phyloP scores from a whole-genome alignment of 2,113 vertebrate species.

The Oncorhynchus clarkii region DNA sequence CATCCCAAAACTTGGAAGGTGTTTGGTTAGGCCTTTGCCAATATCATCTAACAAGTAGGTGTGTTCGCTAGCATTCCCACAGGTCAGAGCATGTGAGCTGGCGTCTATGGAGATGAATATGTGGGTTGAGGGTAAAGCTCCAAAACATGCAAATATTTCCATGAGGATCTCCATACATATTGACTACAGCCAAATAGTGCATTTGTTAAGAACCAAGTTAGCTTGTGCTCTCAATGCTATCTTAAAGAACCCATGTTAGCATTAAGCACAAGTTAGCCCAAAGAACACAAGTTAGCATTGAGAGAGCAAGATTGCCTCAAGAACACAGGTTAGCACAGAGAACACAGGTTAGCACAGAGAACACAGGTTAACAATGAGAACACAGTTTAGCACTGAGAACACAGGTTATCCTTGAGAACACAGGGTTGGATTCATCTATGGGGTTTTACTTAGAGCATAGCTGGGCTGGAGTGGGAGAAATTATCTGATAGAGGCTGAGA shows the following conservation, averaged over 20 bases:
- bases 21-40: neutral
- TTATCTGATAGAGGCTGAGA: neutral
- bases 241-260: neutral
- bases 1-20: neutral
- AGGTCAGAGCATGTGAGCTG: neutral
- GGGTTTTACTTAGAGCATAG: neutral
- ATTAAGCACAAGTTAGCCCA: neutral
- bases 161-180: neutral
- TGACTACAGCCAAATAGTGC: neutral
- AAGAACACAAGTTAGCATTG: neutral
- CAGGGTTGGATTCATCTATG: too few species aligned
- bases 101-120: neutral
- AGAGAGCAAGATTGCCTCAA: too few species aligned
- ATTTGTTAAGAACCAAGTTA: neutral
- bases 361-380: neutral
- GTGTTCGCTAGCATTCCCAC: neutral
- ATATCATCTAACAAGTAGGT: neutral
- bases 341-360: neutral
- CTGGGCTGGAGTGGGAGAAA: neutral
- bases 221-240: too few species aligned
- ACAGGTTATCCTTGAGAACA: too few species aligned
- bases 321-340: neutral
- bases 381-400: neutral
- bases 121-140: neutral
- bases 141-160: neutral